Evolutionary conservation across 1,140 invertebrate genomes (phyloP).

Genomic region (Rhynchophorus ferrugineus): DNA sequence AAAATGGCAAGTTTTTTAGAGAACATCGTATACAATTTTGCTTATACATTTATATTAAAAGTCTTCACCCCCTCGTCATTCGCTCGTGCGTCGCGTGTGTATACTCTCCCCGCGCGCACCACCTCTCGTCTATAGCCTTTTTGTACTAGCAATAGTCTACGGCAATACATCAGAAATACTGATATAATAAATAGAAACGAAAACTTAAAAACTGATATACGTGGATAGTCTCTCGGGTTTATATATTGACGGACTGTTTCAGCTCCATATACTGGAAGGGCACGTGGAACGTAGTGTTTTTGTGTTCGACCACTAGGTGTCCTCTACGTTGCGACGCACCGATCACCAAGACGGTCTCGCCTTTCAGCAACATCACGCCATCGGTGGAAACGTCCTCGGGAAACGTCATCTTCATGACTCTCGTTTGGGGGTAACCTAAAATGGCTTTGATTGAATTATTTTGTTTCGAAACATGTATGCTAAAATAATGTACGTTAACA

Average conservation of each 20-base stretch:
- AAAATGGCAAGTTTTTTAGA: background rate
- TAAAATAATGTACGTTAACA: background rate
- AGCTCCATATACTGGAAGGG: constrained; percentile 82
- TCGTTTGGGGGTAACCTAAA: constrained; percentile 77
- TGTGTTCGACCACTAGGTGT: constrained; percentile 76
- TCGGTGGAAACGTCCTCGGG: constrained; percentile 51
- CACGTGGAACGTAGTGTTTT: constrained; percentile 70
- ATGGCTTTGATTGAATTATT: too few relatives aligned
- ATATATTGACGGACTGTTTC: constrained; percentile 46
- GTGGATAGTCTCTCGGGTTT: constrained; percentile 18
- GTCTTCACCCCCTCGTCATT: too few relatives aligned
- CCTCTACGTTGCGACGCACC: constrained; percentile 72
- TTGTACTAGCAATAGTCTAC: too few relatives aligned
- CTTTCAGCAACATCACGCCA: constrained; percentile 59
- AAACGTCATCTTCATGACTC: constrained; percentile 85
- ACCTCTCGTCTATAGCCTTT: too few relatives aligned
- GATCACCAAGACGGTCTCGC: constrained; percentile 74
- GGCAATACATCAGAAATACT: too few relatives aligned
- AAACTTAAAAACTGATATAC: background rate
- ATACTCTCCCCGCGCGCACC: too few relatives aligned
- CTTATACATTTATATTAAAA: too few relatives aligned
- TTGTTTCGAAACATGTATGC: background rate
- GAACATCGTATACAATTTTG: background rate
- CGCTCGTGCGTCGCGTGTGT: too few relatives aligned
- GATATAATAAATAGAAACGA: background rate